A percentile compares a stretch with the other conserved stretches of the same genome.
Conservation (phyloP, 1,140 invertebrate species). For the Lasioglossum albipes region DNA sequence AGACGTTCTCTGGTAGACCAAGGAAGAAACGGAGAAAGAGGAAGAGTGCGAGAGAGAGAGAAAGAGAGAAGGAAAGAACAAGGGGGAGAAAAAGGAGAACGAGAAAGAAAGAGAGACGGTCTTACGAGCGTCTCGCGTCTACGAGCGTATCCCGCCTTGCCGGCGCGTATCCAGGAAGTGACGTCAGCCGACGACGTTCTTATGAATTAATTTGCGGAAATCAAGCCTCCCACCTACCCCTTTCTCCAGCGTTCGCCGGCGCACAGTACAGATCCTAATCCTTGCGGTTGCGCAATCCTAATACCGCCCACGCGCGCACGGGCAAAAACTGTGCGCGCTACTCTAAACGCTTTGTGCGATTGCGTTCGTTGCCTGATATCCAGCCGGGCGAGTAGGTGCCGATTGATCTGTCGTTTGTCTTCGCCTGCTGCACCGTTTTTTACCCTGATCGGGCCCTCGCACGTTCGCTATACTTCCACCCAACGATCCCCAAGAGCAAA, state of each 20-base stretch:
- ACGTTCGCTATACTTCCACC: no score
- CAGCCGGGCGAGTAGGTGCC: slow-evolving; percentile 9
- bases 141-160: slow-evolving; percentile 55
- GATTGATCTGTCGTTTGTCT: slow-evolving; percentile 13
- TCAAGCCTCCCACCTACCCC: slow-evolving; percentile 47
- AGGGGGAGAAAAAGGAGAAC: slow-evolving; percentile 9
- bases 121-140: slow-evolving; percentile 46
- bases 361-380: not conserved
- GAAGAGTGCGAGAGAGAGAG: not conserved
- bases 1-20: not conserved
- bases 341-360: slow-evolving; percentile 27
- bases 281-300: slow-evolving; percentile 50
- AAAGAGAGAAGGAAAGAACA: slow-evolving; percentile 14
- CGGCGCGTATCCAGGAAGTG: slow-evolving; percentile 65
- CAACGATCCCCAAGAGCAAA: no score
- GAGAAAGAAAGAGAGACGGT: slow-evolving; percentile 11
- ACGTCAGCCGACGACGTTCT: slow-evolving; percentile 62
- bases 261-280: slow-evolving; percentile 39
- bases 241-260: slow-evolving; percentile 23
- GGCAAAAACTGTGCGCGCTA: slow-evolving; percentile 17
- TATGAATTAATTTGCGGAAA: slow-evolving; percentile 64
- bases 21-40: not conserved
- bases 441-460: no score
- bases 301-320: slow-evolving; percentile 28
- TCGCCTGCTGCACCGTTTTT: not conserved